Evolutionary conservation across 2,113 vertebrate genomes (phyloP).

Genomic region (Carassius auratus): DNA sequence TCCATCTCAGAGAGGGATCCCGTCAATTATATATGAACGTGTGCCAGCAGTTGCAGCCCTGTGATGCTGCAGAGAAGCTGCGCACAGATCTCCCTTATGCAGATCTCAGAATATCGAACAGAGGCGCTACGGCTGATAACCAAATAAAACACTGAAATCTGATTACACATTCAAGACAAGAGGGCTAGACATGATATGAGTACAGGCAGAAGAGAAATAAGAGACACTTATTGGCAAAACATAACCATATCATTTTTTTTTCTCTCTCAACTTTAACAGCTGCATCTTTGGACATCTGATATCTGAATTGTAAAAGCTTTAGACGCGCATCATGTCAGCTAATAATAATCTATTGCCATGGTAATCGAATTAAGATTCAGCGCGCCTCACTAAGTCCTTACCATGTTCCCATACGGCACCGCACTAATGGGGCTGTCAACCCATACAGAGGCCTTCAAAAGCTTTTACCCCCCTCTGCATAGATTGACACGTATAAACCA

Average conservation of each 20-base stretch:
- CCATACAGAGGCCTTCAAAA: slow-evolving; percentile 44
- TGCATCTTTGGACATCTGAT: not conserved
- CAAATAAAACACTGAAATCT: slow-evolving; percentile 32
- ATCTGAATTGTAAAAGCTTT: not conserved
- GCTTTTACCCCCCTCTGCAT: slow-evolving; percentile 28
- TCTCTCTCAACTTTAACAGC: not conserved
- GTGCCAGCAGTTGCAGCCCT: slow-evolving; percentile 45
- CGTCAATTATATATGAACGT: slow-evolving; percentile 51
- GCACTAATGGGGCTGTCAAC: slow-evolving; percentile 31
- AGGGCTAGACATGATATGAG: not conserved
- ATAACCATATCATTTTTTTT: not conserved
- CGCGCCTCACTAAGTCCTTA: not conserved
- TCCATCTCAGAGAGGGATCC: slow-evolving; percentile 38
- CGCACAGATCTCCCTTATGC: slow-evolving; percentile 25
- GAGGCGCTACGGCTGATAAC: slow-evolving; percentile 15
- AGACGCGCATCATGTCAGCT: not conserved
- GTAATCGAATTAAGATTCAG: slow-evolving; percentile 28
- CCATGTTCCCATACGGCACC: not conserved
- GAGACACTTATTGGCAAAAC: slow-evolving; percentile 14
- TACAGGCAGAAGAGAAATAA: slow-evolving; percentile 15
- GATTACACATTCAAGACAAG: slow-evolving; percentile 5
- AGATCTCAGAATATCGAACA: slow-evolving; percentile 22
- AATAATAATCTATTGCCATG: slow-evolving; percentile 2
- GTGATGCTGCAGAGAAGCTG: slow-evolving; percentile 46
- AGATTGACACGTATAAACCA: slow-evolving; percentile 29